phyloP scores from a whole-genome alignment of 2,113 vertebrate genomes.

The Clarias macrocephalus region DNA sequence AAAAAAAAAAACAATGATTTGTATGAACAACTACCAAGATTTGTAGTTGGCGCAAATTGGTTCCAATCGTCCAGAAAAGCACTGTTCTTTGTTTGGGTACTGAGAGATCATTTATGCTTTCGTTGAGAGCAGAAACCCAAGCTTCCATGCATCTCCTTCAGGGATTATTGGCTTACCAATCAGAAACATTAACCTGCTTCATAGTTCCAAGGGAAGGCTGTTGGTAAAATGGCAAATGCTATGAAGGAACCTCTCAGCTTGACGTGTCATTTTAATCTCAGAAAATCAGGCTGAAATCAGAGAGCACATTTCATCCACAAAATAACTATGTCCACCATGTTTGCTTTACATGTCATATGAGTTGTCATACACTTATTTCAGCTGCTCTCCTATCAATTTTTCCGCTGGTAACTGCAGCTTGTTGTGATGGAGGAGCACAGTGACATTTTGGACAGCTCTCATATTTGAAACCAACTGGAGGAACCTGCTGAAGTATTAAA shows the following conservation, averaged over 20 bases:
- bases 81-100: slow-evolving; percentile 30
- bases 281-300: slow-evolving; percentile 51
- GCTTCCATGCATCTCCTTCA: slow-evolving; percentile 31
- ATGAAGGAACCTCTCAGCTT: slow-evolving; percentile 34
- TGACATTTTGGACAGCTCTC: slow-evolving; percentile 31
- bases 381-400: slow-evolving; percentile 24
- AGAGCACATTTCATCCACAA: slow-evolving; percentile 28
- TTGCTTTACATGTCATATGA: slow-evolving; percentile 7
- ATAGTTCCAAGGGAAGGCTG: slow-evolving; percentile 47
- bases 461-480: slow-evolving; percentile 6
- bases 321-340: slow-evolving; percentile 17
- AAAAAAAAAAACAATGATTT: neutral
- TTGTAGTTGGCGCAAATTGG: neutral
- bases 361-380: slow-evolving; percentile 22
- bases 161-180: slow-evolving; percentile 50
- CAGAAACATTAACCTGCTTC: slow-evolving; percentile 48
- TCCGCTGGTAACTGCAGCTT: slow-evolving; percentile 22
- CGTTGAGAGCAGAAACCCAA: slow-evolving; percentile 39
- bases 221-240: slow-evolving; percentile 32
- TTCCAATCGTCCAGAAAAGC: slow-evolving; percentile 29
- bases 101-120: slow-evolving; percentile 31
- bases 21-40: neutral
- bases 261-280: slow-evolving; percentile 48
- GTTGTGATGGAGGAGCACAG: neutral
- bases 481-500: slow-evolving; percentile 28